Conservation (phyloP, 1,140 invertebrate species). For the Drosophila seguyi region DNA sequence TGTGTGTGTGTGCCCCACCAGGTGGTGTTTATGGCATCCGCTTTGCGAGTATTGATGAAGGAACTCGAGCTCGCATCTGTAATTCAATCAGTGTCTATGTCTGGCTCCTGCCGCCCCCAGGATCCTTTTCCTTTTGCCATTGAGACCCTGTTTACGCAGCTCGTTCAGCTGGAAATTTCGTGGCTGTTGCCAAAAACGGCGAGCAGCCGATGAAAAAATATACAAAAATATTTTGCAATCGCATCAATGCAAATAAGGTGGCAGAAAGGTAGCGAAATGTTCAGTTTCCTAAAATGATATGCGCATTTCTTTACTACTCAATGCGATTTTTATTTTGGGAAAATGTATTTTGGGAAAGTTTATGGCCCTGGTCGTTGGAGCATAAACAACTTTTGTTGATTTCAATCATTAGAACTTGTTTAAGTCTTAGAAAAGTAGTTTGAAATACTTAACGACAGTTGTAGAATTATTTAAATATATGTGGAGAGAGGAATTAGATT, state of each 20-base stretch:
- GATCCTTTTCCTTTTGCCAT: conserved; percentile 43
- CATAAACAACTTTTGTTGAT: conserved; percentile 35
- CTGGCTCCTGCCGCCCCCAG: conserved; percentile 57
- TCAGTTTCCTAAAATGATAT: conserved; percentile 64
- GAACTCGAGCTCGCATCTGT: conserved; percentile 79
- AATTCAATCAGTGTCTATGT: conserved; percentile 84
- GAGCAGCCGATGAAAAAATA: conserved; percentile 11
- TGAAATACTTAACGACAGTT: neutral
- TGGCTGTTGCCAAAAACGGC: conserved; percentile 48
- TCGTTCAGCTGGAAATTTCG: conserved; percentile 76
- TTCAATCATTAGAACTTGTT: conserved; percentile 34
- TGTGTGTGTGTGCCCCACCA: conserved; percentile 59
- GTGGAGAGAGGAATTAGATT: neutral
- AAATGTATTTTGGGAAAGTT: conserved; percentile 40
- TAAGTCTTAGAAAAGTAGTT: neutral
- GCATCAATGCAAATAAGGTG: conserved; percentile 80
- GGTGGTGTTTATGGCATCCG: conserved; percentile 85
- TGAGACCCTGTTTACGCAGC: conserved; percentile 65
- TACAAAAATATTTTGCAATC: conserved; percentile 65
- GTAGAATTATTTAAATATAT: neutral
- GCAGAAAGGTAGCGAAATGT: conserved; percentile 55
- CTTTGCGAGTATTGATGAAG: conserved; percentile 83
- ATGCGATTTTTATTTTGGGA: conserved; percentile 41
- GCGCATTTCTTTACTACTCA: conserved; percentile 60
- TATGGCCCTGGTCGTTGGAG: conserved; percentile 25